Evolutionary conservation across 2,113 vertebrate genomes (phyloP).

Genomic region (Sturnus vulgaris): DNA sequence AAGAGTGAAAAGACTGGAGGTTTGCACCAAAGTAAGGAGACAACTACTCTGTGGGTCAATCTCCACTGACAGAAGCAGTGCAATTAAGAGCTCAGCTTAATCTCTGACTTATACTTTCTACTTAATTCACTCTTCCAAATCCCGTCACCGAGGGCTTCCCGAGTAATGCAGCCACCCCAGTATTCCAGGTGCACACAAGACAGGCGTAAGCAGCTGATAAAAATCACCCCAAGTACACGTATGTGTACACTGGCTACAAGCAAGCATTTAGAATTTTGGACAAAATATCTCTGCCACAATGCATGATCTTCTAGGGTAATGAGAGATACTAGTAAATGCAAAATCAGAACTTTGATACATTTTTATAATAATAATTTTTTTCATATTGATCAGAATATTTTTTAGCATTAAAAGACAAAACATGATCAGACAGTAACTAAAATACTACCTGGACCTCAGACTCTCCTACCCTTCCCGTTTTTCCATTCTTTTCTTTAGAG

Average conservation of each 20-base stretch:
- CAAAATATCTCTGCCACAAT: fast-evolving
- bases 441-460: not conserved
- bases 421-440: not conserved
- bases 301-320: not conserved
- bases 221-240: fast-evolving
- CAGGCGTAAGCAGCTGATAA: not conserved
- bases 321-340: not conserved
- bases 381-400: not conserved
- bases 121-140: conserved; percentile 52
- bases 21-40: not conserved
- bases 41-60: not conserved
- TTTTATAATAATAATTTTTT: not conserved
- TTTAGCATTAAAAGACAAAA: not conserved
- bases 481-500: not conserved
- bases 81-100: conserved; percentile 48
- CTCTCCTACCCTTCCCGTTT: fast-evolving
- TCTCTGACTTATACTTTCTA: conserved; percentile 2
- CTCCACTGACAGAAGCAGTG: not conserved
- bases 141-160: not conserved
- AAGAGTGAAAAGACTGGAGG: not conserved
- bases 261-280: not conserved
- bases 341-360: not conserved
- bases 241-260: fast-evolving
- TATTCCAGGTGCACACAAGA: not conserved
- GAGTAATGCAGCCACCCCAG: not conserved